Percentiles rank a stretch among this genome's conserved stretches.
Conservation (phyloP, 2,113 vertebrate species). For the Lycocorax pyrrhopterus region DNA sequence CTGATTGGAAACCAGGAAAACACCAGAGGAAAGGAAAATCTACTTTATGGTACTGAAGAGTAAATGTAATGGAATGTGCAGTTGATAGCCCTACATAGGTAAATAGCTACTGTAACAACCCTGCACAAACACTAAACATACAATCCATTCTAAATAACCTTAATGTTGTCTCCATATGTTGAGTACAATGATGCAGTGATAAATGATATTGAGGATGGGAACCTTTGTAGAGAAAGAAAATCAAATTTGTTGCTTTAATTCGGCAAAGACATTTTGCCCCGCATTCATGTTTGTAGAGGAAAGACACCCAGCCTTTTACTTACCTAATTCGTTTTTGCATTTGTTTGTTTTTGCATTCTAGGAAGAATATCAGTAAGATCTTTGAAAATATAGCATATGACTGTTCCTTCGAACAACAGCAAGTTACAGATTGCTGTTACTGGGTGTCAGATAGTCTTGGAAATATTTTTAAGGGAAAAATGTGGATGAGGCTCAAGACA, state of each 20-base stretch:
- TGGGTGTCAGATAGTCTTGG: background rate
- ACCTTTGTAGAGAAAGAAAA: background rate
- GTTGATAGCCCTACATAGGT: background rate
- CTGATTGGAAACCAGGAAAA: background rate
- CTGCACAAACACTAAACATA: background rate
- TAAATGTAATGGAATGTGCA: background rate
- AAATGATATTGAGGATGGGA: background rate
- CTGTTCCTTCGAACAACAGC: background rate
- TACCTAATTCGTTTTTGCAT: background rate
- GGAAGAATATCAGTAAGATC: background rate
- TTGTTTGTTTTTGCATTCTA: background rate
- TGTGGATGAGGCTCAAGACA: background rate
- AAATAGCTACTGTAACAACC: background rate
- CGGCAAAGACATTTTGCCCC: background rate
- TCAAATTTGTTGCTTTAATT: background rate
- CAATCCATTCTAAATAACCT: background rate
- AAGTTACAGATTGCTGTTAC: background rate
- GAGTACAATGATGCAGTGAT: background rate
- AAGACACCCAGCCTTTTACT: background rate
- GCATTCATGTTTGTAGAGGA: background rate
- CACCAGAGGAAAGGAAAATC: background rate
- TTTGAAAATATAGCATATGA: background rate
- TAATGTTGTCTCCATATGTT: background rate
- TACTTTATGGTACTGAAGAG: background rate
- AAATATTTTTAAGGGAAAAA: background rate